Evolutionary conservation across 2,888 invertebrate genomes (phyloP).

Genomic region (Gandaritis pyraliata): DNA sequence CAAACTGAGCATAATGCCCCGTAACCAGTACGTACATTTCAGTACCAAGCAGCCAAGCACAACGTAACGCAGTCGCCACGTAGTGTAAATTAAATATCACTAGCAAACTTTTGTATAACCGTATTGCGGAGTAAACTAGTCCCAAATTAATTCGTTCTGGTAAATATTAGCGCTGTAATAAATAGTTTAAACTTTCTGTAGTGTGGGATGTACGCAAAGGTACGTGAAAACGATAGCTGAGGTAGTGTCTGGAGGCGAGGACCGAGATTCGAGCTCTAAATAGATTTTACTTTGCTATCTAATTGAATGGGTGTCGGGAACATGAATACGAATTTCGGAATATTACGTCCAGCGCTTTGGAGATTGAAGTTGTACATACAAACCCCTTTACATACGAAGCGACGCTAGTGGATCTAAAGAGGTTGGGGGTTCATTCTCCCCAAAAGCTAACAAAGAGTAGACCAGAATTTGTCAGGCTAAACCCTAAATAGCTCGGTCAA

Average conservation of each 20-base stretch:
- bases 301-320: conserved; percentile 35
- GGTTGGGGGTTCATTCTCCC: too few species aligned
- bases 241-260: conserved; percentile 26
- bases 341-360: conserved; percentile 11
- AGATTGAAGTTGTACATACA: conserved; percentile 11
- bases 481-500: too few species aligned
- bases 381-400: too few species aligned
- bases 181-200: conserved; percentile 9
- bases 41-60: too few species aligned
- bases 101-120: conserved; percentile 21
- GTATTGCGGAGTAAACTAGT: conserved; percentile 40
- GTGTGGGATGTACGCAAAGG: conserved; percentile 21
- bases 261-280: conserved; percentile 29
- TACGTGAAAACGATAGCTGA: conserved; percentile 29
- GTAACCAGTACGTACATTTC: too few species aligned
- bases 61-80: too few species aligned
- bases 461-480: too few species aligned
- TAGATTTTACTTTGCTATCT: conserved; percentile 32
- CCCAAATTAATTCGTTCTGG: conserved; percentile 40
- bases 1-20: too few species aligned
- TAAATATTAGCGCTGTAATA: conserved; percentile 1
- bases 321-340: conserved; percentile 28
- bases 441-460: too few species aligned
- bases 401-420: too few species aligned
- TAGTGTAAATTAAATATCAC: too few species aligned